A percentile compares a stretch with the other conserved stretches of the same genome.
Conservation (phyloP, 2,113 vertebrate genomes). For the Thamnophis sirtalis region DNA sequence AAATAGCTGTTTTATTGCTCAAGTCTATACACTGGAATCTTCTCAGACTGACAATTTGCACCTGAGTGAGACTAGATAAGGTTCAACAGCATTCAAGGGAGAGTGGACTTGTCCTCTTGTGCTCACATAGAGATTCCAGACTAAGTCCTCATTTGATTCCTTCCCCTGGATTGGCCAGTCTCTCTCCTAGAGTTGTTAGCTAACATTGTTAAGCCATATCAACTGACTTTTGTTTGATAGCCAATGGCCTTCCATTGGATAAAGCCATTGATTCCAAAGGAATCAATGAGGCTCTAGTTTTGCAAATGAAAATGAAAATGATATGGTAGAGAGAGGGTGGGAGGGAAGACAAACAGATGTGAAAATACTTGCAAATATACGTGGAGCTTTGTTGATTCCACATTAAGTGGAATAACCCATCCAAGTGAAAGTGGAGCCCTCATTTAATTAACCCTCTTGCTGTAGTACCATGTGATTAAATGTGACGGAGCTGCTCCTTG, state of each 20-base stretch:
- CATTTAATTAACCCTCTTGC: conserved; percentile 94
- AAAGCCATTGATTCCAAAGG: conserved; percentile 18
- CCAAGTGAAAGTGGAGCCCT: conserved; percentile 79
- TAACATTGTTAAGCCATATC: not conserved
- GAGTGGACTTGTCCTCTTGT: not conserved
- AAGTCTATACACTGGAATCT: not conserved
- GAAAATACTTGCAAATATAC: conserved; percentile 75
- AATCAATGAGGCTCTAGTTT: conserved; percentile 16
- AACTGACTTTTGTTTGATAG: not conserved
- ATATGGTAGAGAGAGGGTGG: not conserved
- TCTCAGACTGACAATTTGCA: not conserved
- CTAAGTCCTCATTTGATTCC: not conserved
- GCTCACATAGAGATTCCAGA: not conserved
- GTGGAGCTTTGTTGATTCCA: conserved; percentile 77
- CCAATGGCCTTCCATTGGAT: not conserved
- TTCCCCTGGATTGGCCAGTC: not conserved
- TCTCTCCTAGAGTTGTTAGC: not conserved
- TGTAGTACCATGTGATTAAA: conserved; percentile 92
- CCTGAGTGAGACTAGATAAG: not conserved
- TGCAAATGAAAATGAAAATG: conserved; percentile 58
- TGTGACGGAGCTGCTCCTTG: conserved; percentile 85
- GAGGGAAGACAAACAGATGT: conserved; percentile 61
- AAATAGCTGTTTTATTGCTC: not conserved
- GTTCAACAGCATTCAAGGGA: not conserved
- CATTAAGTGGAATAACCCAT: conserved; percentile 75